phyloP scores from a whole-genome alignment of 1,140 invertebrate species.

The Ganaspis sp. region DNA sequence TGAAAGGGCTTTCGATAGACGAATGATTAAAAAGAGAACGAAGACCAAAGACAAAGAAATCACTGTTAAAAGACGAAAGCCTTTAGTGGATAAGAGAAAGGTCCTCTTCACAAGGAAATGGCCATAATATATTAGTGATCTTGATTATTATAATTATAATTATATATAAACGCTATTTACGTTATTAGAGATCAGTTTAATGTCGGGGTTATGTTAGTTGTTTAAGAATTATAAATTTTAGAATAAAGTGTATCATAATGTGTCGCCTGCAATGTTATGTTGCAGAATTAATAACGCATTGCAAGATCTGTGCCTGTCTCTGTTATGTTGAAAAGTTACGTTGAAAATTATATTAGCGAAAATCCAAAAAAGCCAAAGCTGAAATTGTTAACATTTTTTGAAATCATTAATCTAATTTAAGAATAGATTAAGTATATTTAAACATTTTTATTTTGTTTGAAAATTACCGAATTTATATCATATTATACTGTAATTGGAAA shows the following conservation, averaged over 20 bases:
- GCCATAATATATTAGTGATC: constrained; percentile 21
- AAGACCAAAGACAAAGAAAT: constrained; percentile 6
- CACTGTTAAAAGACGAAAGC: constrained; percentile 15
- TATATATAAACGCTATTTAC: constrained; percentile 39
- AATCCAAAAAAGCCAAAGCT: constrained; percentile 1
- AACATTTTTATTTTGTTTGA: background rate
- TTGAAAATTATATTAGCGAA: background rate
- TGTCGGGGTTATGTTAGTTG: constrained; percentile 31
- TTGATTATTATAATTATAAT: constrained; percentile 42
- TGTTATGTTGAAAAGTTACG: constrained; percentile 4
- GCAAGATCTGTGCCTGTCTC: constrained; percentile 13
- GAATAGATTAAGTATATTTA: background rate
- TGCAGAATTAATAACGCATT: constrained; percentile 14
- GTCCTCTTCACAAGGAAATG: constrained; percentile 2
- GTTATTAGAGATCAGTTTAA: constrained; percentile 51
- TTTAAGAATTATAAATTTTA: constrained; percentile 30
- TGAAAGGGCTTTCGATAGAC: background rate
- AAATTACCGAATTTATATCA: background rate
- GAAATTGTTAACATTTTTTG: background rate
- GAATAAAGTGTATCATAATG: constrained; percentile 18
- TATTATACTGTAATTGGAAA: background rate
- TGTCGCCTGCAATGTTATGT: constrained; percentile 6
- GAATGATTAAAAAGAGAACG: background rate
- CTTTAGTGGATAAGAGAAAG: constrained; percentile 10
- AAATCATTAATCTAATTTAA: background rate